These are phyloP conservation scores for Ptychadena robeensis DNA, from an alignment of 2,797 vertebrate species.

Conservation along the genomic window DNA sequence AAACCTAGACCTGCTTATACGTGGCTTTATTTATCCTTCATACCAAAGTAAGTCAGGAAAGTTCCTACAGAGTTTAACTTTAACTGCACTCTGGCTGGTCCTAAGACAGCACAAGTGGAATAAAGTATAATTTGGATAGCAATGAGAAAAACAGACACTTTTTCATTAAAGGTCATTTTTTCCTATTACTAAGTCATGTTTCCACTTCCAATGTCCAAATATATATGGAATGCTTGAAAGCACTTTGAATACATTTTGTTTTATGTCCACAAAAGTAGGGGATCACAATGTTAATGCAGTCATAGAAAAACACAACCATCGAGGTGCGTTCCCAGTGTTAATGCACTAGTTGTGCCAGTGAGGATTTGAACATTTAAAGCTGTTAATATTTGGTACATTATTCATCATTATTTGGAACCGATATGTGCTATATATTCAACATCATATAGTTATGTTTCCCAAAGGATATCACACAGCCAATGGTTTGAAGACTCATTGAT, in stretches of 20 bases:
- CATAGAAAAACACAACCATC: neutral
- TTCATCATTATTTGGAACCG: neutral
- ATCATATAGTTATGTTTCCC: too few species aligned
- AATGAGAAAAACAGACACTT: slow-evolving; percentile 40
- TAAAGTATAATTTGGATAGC: slow-evolving; percentile 5
- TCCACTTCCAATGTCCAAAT: neutral
- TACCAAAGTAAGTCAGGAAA: slow-evolving; percentile 18
- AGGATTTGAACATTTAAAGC: too few species aligned
- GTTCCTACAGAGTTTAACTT: neutral
- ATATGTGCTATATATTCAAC: too few species aligned
- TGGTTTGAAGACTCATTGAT: too few species aligned
- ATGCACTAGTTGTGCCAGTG: too few species aligned
- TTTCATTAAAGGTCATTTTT: slow-evolving; percentile 9
- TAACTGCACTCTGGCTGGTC: slow-evolving; percentile 6
- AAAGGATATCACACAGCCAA: too few species aligned
- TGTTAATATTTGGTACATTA: too few species aligned
- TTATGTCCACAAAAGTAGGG: neutral
- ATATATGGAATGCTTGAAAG: neutral
- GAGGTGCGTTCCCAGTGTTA: too few species aligned
- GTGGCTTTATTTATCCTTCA: slow-evolving; percentile 20
- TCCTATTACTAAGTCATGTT: slow-evolving; percentile 22
- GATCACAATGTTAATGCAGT: neutral
- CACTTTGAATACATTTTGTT: neutral
- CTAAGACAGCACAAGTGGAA: slow-evolving; percentile 7
- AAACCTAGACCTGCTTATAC: slow-evolving; percentile 8